Evolutionary conservation across 92 coral and sea anemone genomes (phyloP).

Genomic region (Zoanthus sociatus): DNA sequence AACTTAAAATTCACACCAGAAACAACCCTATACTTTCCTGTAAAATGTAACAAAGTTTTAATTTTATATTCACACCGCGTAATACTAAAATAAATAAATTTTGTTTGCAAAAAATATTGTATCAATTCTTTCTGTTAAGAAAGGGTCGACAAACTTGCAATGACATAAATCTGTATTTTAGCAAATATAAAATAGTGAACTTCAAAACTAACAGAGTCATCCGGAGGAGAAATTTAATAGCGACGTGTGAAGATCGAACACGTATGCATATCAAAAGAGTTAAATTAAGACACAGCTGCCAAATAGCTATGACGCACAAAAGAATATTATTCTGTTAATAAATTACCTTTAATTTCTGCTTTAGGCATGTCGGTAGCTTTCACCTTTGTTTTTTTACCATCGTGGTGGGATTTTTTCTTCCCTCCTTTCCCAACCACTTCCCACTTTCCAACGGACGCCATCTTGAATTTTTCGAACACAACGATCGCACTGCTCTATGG

Average conservation of each 20-base stretch:
- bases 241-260: constrained; percentile 14
- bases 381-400: constrained; percentile 83
- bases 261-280: not conserved
- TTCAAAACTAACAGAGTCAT: not conserved
- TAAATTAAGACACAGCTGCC: not conserved
- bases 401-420: constrained; percentile 73
- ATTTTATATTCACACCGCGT: too few relatives aligned
- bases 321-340: not conserved
- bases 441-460: constrained; percentile 99
- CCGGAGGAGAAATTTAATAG: constrained; percentile 12
- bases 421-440: constrained; percentile 97
- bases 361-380: constrained; percentile 83
- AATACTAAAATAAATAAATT: too few relatives aligned
- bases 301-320: not conserved
- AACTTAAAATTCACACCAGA: too few relatives aligned
- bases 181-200: too few relatives aligned
- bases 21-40: too few relatives aligned
- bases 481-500: constrained; percentile 43
- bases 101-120: too few relatives aligned
- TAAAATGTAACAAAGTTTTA: too few relatives aligned
- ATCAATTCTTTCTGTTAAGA: too few relatives aligned
- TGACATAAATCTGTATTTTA: too few relatives aligned
- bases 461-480: constrained; percentile 60
- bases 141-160: too few relatives aligned
- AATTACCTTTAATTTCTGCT: constrained; percentile 82